These are phyloP conservation scores for Empis stercorea DNA, from an alignment of 2,888 invertebrate genomes.

Conservation along the genomic window DNA sequence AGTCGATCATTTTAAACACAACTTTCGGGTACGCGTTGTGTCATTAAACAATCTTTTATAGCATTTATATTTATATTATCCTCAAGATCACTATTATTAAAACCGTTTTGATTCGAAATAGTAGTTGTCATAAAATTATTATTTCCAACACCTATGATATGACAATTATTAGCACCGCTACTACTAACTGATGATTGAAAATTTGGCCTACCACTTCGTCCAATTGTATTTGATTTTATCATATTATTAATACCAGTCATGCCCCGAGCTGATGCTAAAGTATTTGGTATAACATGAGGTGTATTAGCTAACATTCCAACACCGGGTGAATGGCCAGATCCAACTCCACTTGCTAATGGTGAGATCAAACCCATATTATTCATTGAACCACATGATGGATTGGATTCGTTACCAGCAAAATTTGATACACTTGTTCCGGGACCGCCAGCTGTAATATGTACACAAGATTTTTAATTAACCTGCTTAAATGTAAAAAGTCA, in stretches of 20 bases:
- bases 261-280: conserved; percentile 12
- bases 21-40: conserved; percentile 75
- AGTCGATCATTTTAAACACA: conserved; percentile 79
- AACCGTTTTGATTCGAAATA: neutral
- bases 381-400: conserved; percentile 8
- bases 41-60: conserved; percentile 76
- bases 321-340: conserved; percentile 11
- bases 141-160: conserved; percentile 6
- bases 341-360: conserved; percentile 9
- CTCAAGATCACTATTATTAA: conserved; percentile 25
- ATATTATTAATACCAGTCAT: neutral
- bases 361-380: conserved; percentile 7
- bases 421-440: conserved; percentile 18
- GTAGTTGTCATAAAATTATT: conserved; percentile 1
- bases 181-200: neutral
- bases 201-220: conserved; percentile 1
- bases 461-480: conserved; percentile 29
- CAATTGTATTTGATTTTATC: conserved; percentile 1
- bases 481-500: conserved; percentile 31
- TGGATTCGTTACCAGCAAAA: conserved; percentile 18
- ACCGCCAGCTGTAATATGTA: conserved; percentile 23
- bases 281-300: conserved; percentile 20
- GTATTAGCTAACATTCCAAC: conserved; percentile 24
- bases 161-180: neutral
- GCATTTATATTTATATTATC: conserved; percentile 65